These are phyloP conservation scores for Actinia equina DNA, from an alignment of 64 coral and sea anemone species.

Conservation along the genomic window DNA sequence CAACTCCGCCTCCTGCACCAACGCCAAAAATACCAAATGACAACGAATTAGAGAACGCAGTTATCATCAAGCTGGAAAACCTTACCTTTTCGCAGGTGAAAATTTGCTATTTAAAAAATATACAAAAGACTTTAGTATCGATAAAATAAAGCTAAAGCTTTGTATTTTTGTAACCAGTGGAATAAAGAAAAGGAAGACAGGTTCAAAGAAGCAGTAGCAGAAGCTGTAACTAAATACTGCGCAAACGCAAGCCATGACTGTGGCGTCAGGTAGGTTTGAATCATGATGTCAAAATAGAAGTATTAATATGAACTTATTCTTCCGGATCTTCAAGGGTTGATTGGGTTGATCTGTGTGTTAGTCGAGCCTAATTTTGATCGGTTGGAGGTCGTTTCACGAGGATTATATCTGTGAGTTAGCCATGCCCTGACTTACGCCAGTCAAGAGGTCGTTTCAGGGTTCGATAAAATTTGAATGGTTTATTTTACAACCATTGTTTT, in stretches of 20 bases:
- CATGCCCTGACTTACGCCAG: too few species aligned
- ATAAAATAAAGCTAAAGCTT: background rate
- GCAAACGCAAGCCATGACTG: slow-evolving; percentile 4
- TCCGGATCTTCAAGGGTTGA: too few species aligned
- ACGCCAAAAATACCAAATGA: background rate
- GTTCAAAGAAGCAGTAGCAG: slow-evolving; percentile 1
- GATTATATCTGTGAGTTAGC: too few species aligned
- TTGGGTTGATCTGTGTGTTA: too few species aligned
- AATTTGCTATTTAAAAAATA: background rate
- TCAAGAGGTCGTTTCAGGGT: too few species aligned
- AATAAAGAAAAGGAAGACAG: background rate
- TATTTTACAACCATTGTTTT: background rate
- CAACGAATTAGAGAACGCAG: background rate
- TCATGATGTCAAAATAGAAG: too few species aligned
- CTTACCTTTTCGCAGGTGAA: background rate
- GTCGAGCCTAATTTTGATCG: too few species aligned
- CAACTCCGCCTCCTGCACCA: slow-evolving; percentile 33
- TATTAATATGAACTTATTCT: too few species aligned
- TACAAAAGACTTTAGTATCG: background rate
- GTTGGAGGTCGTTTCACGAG: too few species aligned
- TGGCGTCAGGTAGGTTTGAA: background rate
- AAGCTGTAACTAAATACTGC: background rate
- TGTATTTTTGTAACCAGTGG: background rate
- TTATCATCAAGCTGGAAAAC: slow-evolving; percentile 6
- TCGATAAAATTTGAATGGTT: background rate